Conservation (phyloP, 1,140 invertebrate species). For the Babylonia areolata region DNA sequence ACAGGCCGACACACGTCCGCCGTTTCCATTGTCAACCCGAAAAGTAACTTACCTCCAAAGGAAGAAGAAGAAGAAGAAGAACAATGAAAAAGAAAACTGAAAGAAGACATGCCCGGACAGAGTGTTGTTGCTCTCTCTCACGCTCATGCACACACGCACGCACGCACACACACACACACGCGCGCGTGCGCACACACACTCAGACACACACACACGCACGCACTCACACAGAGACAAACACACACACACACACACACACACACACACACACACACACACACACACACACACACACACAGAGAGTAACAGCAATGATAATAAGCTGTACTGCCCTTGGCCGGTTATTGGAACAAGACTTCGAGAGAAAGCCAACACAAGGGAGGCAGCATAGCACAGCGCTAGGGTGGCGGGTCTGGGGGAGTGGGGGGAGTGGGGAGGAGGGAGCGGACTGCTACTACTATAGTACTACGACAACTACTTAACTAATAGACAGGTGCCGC, state of each 20-base stretch:
- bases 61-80: too few species aligned
- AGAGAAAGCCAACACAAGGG: not conserved
- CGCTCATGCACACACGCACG: conserved; percentile 9
- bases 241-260: conserved; percentile 14
- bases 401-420: too few species aligned
- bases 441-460: too few species aligned
- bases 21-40: too few species aligned
- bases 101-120: too few species aligned
- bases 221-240: not conserved
- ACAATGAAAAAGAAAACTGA: too few species aligned
- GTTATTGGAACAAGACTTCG: conserved; percentile 5
- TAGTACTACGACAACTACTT: too few species aligned
- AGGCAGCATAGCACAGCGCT: not conserved
- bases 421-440: too few species aligned
- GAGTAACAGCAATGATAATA: not conserved
- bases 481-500: too few species aligned
- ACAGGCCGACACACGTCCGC: too few species aligned
- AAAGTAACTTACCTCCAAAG: too few species aligned
- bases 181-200: not conserved
- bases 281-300: not conserved
- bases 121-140: not conserved
- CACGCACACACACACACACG: conserved; percentile 20
- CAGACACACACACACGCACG: conserved; percentile 11
- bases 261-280: conserved; percentile 24
- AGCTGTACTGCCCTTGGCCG: not conserved